A percentile compares a stretch with the other conserved stretches of the same genome.
Conservation (phyloP, 2,888 invertebrate genomes). For the Colostygia pectinataria region DNA sequence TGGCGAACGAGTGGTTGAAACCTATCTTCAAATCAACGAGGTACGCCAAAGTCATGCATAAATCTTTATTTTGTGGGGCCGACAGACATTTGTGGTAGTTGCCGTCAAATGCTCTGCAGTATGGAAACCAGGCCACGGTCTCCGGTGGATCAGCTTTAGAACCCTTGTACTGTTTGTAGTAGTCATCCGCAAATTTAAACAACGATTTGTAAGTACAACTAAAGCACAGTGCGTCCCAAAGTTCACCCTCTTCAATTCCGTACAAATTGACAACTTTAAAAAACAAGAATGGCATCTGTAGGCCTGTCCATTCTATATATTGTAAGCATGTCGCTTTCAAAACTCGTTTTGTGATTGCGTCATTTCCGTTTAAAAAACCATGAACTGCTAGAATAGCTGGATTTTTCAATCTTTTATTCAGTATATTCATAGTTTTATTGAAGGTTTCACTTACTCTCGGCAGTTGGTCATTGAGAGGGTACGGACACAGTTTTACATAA, state of each 20-base stretch:
- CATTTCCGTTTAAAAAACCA: slow-evolving; percentile 19
- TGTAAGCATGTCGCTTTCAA: slow-evolving; percentile 24
- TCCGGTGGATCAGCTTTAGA: slow-evolving; percentile 10
- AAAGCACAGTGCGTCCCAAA: slow-evolving; percentile 21
- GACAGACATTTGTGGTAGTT: slow-evolving; percentile 18
- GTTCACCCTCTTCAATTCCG: slow-evolving; percentile 10
- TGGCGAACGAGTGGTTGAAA: slow-evolving; percentile 16
- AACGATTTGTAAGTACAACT: not conserved
- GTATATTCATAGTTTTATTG: not conserved
- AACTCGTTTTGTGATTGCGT: slow-evolving; percentile 20
- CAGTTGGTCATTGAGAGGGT: slow-evolving; percentile 17
- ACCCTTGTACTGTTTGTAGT: slow-evolving; percentile 15
- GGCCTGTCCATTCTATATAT: slow-evolving; percentile 26
- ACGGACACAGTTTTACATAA: slow-evolving; percentile 25
- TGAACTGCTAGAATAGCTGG: slow-evolving; percentile 14
- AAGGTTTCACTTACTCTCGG: slow-evolving; percentile 1
- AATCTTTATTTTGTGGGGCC: not conserved
- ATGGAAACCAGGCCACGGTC: slow-evolving; percentile 23
- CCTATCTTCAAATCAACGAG: slow-evolving; percentile 29
- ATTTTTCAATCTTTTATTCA: not conserved
- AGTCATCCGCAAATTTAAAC: slow-evolving; percentile 9
- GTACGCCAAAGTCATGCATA: slow-evolving; percentile 22
- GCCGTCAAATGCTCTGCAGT: slow-evolving; percentile 15
- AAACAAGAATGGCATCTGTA: slow-evolving; percentile 26
- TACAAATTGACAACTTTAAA: slow-evolving; percentile 24